Evolutionary conservation across 1,140 invertebrate species (phyloP).

Genomic region (Trichoplusia ni): DNA sequence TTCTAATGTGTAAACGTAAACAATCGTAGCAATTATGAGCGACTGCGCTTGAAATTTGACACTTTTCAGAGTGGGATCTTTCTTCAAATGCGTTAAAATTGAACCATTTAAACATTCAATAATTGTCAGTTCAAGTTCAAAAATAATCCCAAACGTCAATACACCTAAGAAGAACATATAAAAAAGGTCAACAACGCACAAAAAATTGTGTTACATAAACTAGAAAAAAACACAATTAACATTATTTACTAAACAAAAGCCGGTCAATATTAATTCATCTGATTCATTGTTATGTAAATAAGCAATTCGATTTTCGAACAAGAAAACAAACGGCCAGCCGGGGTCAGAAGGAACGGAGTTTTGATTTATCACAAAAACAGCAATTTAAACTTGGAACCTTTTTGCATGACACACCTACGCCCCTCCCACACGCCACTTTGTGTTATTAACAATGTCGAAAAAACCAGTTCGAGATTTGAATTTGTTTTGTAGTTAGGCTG

Average conservation of each 20-base stretch:
- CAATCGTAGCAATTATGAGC: no score
- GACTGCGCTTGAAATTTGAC: no score
- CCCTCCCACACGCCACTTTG: slow-evolving; percentile 46
- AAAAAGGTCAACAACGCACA: no score
- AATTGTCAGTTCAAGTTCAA: no score
- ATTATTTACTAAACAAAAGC: background rate
- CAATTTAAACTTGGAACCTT: slow-evolving; percentile 61
- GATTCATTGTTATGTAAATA: slow-evolving; percentile 34
- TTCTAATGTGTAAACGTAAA: no score
- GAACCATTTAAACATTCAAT: no score
- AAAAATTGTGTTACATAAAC: no score
- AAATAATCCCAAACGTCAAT: no score
- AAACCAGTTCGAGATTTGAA: slow-evolving; percentile 51
- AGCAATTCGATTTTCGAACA: slow-evolving; percentile 43
- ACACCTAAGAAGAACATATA: no score
- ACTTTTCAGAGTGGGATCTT: no score
- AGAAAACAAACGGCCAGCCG: slow-evolving; percentile 39
- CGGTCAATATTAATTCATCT: background rate
- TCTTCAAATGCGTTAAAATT: no score
- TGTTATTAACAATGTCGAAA: slow-evolving; percentile 48
- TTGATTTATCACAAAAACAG: slow-evolving; percentile 67
- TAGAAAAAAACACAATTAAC: no score
- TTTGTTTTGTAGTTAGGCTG: slow-evolving; percentile 49
- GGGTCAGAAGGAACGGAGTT: slow-evolving; percentile 31
- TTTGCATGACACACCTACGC: slow-evolving; percentile 59